phyloP scores from a whole-genome alignment of 2,113 vertebrate species.

The Malurus melanocephalus region DNA sequence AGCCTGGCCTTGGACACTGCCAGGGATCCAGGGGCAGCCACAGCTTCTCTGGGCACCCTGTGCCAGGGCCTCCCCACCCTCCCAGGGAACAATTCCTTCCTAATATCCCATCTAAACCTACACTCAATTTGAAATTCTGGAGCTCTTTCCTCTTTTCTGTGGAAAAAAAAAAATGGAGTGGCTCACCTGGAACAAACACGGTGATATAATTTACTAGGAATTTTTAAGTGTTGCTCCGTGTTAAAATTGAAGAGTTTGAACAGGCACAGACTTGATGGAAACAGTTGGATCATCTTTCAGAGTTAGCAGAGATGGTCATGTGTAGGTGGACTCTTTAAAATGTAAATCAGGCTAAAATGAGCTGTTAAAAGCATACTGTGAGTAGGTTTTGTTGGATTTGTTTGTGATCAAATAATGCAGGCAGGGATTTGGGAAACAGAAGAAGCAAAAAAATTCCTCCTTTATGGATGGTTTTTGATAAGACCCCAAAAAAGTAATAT shows the following conservation, averaged over 20 bases:
- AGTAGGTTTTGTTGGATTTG: constrained; percentile 52
- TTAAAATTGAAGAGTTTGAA: constrained; percentile 23
- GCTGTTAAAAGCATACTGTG: constrained; percentile 54
- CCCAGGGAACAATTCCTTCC: not conserved
- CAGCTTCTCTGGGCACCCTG: not conserved
- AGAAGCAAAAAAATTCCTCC: constrained; percentile 1
- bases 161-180: not conserved
- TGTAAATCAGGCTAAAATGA: constrained; percentile 55
- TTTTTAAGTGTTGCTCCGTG: not conserved
- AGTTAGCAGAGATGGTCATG: constrained; percentile 47
- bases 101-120: not conserved
- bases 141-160: not conserved
- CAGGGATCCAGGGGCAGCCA: not conserved
- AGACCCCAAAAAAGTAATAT: not conserved
- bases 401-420: constrained; percentile 55
- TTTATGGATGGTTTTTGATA: not conserved
- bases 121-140: not conserved
- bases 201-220: constrained; percentile 25
- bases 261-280: constrained; percentile 21
- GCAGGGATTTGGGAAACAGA: constrained; percentile 29
- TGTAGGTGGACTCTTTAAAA: constrained; percentile 58
- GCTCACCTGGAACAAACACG: not conserved
- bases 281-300: constrained; percentile 34
- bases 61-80: fast-evolving
- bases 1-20: not conserved